Base-by-base conservation (phyloP, 2,113 vertebrate species). In the Triplophysa dalaica region DNA sequence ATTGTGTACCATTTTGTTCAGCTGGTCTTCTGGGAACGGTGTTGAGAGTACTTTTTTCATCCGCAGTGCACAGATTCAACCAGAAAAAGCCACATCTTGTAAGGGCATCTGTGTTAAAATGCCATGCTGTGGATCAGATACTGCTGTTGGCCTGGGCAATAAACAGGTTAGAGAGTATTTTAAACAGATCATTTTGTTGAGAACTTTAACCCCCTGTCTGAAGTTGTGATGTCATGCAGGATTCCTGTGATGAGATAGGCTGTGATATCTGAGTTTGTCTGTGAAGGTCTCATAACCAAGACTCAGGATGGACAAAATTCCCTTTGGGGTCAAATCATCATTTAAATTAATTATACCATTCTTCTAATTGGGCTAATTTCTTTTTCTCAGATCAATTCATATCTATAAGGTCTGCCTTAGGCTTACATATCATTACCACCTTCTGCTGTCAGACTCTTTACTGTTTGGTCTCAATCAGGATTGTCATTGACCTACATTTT, bases 341-440 rank as follows among this genome's bases (percentile, higher is more conserved):
- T 61, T 75, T 38, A 29, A 12, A 61, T 67, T 67, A 75, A 75
- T 67, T 60, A 60, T 48, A 17, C 11, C 13, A 38, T 68, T 75
- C 10, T 62, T 81, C 72, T 75, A 45, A 76, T 76, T 72, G 68
- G 54, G 26, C 64, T 68, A 38, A 81, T 81, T 75, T 81, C 45
- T 76, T 52, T 29, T 67, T 62, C 38, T 52, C 14, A 10, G 72
- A 68, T 75, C 63, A 50, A 61, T 81, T 54, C 24, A 12, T 61
- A 68, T 75, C 38, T 38, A 81, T 29, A 43, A 65, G 63, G 38
- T 24, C 68, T 80, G 68, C 66, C 33, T 6, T 2, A 65, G 70
- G 24, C n/a, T 9, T 58, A 14, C 52, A 17, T 54, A 58, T 65
- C 22, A 81, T 60, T 50, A 68, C 50, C 62, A 14, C 16, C 67